Evolutionary conservation across 1,140 invertebrate species (phyloP).

Genomic region (Oryctes rhinoceros): DNA sequence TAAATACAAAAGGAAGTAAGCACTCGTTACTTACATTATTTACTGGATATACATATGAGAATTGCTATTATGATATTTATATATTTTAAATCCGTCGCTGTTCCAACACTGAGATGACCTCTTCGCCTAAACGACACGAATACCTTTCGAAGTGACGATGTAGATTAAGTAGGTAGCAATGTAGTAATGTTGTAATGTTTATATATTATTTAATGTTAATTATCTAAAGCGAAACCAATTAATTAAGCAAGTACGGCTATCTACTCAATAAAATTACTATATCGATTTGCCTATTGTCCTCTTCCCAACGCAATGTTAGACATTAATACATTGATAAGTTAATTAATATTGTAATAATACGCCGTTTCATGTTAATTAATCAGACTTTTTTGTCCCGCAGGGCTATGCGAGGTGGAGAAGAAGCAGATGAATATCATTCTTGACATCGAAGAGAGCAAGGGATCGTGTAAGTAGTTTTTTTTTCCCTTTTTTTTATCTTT

Average conservation of each 20-base stretch:
- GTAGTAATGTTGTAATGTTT: too few relatives aligned
- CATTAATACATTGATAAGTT: background rate
- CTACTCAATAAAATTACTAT: constrained; percentile 15
- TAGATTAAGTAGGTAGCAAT: background rate
- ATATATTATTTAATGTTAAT: constrained; percentile 3
- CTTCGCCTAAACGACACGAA: too few relatives aligned
- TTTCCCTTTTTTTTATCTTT: too few relatives aligned
- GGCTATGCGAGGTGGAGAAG: constrained; percentile 82
- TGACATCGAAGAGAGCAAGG: constrained; percentile 88
- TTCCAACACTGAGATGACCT: too few relatives aligned
- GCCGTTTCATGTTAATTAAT: background rate
- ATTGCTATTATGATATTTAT: too few relatives aligned
- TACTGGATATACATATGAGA: too few relatives aligned
- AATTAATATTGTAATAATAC: background rate
- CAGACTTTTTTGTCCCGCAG: constrained; percentile 64
- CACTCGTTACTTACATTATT: too few relatives aligned
- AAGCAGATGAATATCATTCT: constrained; percentile 88
- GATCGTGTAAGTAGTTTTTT: constrained; percentile 74
- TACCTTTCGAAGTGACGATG: background rate
- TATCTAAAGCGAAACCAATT: constrained; percentile 1
- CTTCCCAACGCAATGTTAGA: too few relatives aligned
- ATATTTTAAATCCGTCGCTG: too few relatives aligned
- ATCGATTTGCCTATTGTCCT: background rate
- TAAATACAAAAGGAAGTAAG: too few relatives aligned
- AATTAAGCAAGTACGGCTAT: background rate